Evolutionary conservation across 2,797 vertebrate genomes (phyloP), one percentile per base, ranked within the genome.

Genomic region (Eptatretus atami): DNA sequence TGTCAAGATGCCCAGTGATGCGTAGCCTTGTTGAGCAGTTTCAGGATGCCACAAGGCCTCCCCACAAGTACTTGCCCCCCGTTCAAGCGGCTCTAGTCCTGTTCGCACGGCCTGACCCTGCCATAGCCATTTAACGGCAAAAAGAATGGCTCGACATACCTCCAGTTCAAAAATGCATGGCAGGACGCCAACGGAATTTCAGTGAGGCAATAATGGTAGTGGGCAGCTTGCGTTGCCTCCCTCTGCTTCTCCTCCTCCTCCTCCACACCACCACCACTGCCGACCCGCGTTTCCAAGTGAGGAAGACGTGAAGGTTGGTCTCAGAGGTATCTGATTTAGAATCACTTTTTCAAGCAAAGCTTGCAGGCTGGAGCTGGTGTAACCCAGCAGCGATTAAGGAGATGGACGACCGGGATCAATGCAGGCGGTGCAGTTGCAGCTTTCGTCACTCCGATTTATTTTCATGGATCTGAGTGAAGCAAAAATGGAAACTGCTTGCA

Each of bases 11-110:
- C 57, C 57, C 57, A 61, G 57, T 24, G 57, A n/a, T 61, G 9
- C 57, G 57, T 24, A n/a, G n/a, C n/a, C 57, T 61, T 24, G 25
- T 61, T 24, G 57, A 61, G 57, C 57, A 61, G 57, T 61, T 61
- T 24, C 57, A 61, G 57, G 57, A 61, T 24, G 12, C 57, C 11
- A n/a, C n/a, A n/a, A n/a, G 57, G 57, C n/a, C n/a, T 2, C n/a
- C 57, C 57, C 57, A 24, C 25, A n/a, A n/a, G n/a, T 12, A 12
- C 57, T n/a, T n/a, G 57, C n/a, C 3, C n/a, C 57, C n/a, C 57
- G 57, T 24, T 2, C n/a, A n/a, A 24, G 57, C n/a, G 11, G 57
- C 57, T n/a, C n/a, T 24, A 24, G n/a, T n/a, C 57, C n/a, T 12
- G 57, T 24, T 10, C 57, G 12, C n/a, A n/a, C n/a, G n/a, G 11